Evolutionary conservation across 2,113 vertebrate genomes (phyloP).

Genomic region (Dolichallabes microphthalmus): DNA sequence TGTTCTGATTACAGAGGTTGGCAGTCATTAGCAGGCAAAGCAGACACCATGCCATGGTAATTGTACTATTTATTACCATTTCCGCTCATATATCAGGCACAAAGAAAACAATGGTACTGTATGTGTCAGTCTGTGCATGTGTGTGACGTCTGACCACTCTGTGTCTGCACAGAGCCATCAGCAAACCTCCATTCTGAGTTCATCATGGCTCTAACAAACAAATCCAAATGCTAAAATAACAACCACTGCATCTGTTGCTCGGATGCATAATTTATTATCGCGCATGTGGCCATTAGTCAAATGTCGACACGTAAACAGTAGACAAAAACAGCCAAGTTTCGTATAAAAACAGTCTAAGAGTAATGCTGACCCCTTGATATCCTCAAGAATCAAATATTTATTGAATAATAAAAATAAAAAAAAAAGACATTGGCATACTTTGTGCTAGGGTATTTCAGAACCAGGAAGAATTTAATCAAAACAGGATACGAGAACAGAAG

Average conservation of each 20-base stretch:
- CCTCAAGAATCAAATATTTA: neutral
- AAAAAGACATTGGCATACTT: neutral
- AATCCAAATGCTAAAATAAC: slow-evolving; percentile 53
- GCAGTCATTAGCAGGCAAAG: slow-evolving; percentile 64
- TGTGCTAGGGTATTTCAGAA: neutral
- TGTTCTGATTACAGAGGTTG: slow-evolving; percentile 53
- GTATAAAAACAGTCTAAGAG: slow-evolving; percentile 12
- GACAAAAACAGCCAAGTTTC: slow-evolving; percentile 21
- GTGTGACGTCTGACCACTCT: slow-evolving; percentile 38
- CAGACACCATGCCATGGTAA: slow-evolving; percentile 63
- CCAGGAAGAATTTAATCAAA: neutral
- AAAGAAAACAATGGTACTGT: slow-evolving; percentile 61
- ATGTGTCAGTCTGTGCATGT: slow-evolving; percentile 46
- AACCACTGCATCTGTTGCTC: slow-evolving; percentile 56
- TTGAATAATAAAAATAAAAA: neutral
- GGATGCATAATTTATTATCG: slow-evolving; percentile 63
- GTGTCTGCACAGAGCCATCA: slow-evolving; percentile 36
- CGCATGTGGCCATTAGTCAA: slow-evolving; percentile 57
- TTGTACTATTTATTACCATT: slow-evolving; percentile 64
- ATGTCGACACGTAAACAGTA: slow-evolving; percentile 28
- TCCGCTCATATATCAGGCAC: slow-evolving; percentile 52
- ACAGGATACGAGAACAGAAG: neutral
- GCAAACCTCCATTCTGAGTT: slow-evolving; percentile 54
- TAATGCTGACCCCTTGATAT: slow-evolving; percentile 15
- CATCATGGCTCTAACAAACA: slow-evolving; percentile 61